These are phyloP conservation scores for Canis aureus DNA, from an alignment of 2,113 vertebrate species.

Conservation along the genomic window DNA sequence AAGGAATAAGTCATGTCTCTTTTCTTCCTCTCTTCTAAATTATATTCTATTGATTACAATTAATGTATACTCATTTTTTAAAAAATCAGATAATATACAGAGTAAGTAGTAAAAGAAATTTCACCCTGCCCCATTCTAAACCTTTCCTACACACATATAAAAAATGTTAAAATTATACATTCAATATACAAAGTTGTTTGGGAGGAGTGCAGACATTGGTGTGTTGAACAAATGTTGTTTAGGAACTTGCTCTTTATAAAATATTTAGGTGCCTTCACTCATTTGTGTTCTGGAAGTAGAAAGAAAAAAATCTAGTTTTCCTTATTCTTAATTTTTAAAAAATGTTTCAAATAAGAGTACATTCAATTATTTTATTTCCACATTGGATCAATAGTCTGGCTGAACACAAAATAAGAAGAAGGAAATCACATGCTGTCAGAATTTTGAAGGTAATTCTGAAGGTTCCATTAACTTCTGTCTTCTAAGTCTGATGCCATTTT, in stretches of 20 bases:
- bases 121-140: not conserved
- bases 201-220: not conserved
- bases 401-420: not conserved
- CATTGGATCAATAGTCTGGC: not conserved
- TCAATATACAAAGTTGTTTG: not conserved
- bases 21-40: not conserved
- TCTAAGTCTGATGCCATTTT: not conserved
- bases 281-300: not conserved
- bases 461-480: not conserved
- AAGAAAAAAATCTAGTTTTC: slow-evolving; percentile 6
- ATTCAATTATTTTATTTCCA: slow-evolving; percentile 39
- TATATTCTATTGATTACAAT: slow-evolving; percentile 47
- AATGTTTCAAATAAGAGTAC: not conserved
- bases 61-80: not conserved
- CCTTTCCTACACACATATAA: not conserved
- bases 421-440: not conserved
- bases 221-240: not conserved
- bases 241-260: not conserved
- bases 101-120: slow-evolving; percentile 36
- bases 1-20: slow-evolving; percentile 36
- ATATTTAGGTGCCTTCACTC: not conserved
- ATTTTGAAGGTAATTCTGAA: not conserved
- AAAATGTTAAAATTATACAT: not conserved
- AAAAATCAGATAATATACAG: not conserved
- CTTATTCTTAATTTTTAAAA: not conserved